phyloP scores from a whole-genome alignment of 2,888 invertebrate species.

The Drosophila rubida region DNA sequence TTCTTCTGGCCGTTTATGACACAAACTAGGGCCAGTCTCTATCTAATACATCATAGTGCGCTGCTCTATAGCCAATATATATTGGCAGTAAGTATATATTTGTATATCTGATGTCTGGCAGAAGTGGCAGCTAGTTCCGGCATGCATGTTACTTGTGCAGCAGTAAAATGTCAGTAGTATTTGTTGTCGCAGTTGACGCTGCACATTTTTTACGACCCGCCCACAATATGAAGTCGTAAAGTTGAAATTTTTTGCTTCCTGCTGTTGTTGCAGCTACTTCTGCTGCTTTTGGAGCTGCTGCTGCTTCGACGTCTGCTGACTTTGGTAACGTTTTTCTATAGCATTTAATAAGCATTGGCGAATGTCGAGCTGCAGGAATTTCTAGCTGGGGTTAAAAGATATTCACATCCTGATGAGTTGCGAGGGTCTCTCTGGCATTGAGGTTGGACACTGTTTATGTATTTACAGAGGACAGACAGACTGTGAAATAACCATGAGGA shows the following conservation, averaged over 20 bases:
- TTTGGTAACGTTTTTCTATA: slow-evolving; percentile 60
- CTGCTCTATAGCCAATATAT: not conserved
- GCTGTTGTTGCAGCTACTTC: slow-evolving; percentile 61
- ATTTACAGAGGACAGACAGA: slow-evolving; percentile 49
- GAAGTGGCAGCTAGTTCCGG: slow-evolving; percentile 67
- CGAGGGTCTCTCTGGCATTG: not conserved
- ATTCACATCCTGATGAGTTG: slow-evolving; percentile 33
- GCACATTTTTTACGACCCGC: slow-evolving; percentile 77
- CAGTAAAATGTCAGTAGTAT: slow-evolving; percentile 45
- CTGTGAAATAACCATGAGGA: slow-evolving; percentile 35
- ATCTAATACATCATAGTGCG: slow-evolving; percentile 55
- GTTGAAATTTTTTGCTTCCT: slow-evolving; percentile 74
- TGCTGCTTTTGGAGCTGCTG: slow-evolving; percentile 44
- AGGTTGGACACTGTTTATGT: slow-evolving; percentile 56
- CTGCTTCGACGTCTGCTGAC: slow-evolving; percentile 33
- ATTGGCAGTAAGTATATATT: slow-evolving; percentile 9
- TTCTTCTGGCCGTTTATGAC: slow-evolving; percentile 61
- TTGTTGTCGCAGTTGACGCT: slow-evolving; percentile 60
- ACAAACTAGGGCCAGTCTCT: slow-evolving; percentile 61
- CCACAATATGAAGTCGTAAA: slow-evolving; percentile 82
- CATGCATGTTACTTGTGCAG: slow-evolving; percentile 54
- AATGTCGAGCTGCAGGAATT: slow-evolving; percentile 54
- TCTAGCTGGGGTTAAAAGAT: slow-evolving; percentile 37
- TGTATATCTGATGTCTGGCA: slow-evolving; percentile 57
- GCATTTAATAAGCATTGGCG: slow-evolving; percentile 75